Evolutionary conservation across 2,888 invertebrate species (phyloP).

Genomic region (Rhorus exstirpatorius): DNA sequence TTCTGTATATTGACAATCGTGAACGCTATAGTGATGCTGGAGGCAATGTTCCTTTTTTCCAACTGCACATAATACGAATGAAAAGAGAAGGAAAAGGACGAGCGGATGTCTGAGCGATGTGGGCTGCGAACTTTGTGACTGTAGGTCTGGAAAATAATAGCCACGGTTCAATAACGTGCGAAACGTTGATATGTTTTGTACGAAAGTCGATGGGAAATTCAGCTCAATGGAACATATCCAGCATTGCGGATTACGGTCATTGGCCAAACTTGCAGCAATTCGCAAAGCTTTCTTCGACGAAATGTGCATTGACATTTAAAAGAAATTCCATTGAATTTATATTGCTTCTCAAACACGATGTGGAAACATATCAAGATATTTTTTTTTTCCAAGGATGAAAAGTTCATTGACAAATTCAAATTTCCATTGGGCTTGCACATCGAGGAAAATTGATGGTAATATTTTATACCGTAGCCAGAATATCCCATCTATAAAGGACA

Average conservation of each 20-base stretch:
- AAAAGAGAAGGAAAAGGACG: conserved; percentile 3
- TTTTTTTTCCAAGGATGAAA: no score
- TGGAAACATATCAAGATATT: no score
- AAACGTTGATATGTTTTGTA: conserved; percentile 66
- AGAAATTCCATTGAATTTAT: no score
- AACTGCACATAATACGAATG: conserved; percentile 49
- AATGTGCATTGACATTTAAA: no score
- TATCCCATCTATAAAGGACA: no score
- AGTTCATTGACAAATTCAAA: no score
- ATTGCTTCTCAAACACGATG: no score
- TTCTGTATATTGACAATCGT: conserved; percentile 51
- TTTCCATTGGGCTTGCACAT: no score
- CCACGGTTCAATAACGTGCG: conserved; percentile 69
- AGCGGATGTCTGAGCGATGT: conserved; percentile 56
- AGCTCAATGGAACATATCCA: conserved; percentile 1
- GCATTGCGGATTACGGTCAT: conserved; percentile 8
- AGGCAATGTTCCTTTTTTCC: conserved; percentile 51
- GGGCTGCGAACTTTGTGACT: conserved; percentile 62
- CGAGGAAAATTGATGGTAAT: no score
- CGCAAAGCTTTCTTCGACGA: no score
- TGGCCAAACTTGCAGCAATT: neutral
- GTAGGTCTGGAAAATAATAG: conserved; percentile 69
- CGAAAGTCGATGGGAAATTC: conserved; percentile 36
- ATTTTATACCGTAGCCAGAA: no score
- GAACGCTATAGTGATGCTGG: conserved; percentile 48